Evolutionary conservation across 1,140 invertebrate species (phyloP).

Genomic region (Acromyrmex charruanus): DNA sequence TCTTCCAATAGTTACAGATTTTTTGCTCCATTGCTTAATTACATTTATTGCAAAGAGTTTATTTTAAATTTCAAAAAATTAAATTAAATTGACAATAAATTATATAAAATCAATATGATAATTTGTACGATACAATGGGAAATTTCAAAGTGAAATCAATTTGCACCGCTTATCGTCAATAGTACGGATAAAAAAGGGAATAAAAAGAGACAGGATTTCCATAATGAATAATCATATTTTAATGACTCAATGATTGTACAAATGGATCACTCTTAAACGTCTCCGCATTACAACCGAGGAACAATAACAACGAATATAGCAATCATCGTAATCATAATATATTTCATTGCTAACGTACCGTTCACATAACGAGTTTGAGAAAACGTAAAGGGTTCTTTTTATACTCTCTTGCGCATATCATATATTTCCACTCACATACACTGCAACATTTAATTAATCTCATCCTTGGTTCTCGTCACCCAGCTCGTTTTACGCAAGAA

Average conservation of each 20-base stretch:
- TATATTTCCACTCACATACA: slow-evolving; percentile 44
- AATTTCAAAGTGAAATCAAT: neutral
- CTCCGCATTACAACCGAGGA: slow-evolving; percentile 84
- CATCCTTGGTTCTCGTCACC: slow-evolving; percentile 44
- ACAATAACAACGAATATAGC: slow-evolving; percentile 85
- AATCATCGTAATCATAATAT: slow-evolving; percentile 82
- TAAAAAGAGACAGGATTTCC: slow-evolving; percentile 60
- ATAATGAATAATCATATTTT: slow-evolving; percentile 87
- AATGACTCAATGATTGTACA: slow-evolving; percentile 87
- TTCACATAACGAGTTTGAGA: slow-evolving; percentile 68
- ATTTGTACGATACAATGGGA: neutral
- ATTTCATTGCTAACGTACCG: slow-evolving; percentile 66
- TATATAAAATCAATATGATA: neutral
- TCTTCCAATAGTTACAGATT: too few relatives aligned
- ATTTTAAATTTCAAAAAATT: neutral
- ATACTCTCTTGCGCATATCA: slow-evolving; percentile 48
- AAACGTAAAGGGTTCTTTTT: slow-evolving; percentile 64
- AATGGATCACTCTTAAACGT: slow-evolving; percentile 86
- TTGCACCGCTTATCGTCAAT: too few relatives aligned
- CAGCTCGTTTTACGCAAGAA: slow-evolving; percentile 48
- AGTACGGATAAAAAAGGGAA: neutral
- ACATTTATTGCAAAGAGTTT: too few relatives aligned
- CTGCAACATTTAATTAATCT: slow-evolving; percentile 57
- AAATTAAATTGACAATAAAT: slow-evolving; percentile 1
- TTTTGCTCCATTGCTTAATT: too few relatives aligned